These are phyloP conservation scores for Ciconia maguari DNA, from an alignment of 2,113 vertebrate genomes.

Conservation along the genomic window DNA sequence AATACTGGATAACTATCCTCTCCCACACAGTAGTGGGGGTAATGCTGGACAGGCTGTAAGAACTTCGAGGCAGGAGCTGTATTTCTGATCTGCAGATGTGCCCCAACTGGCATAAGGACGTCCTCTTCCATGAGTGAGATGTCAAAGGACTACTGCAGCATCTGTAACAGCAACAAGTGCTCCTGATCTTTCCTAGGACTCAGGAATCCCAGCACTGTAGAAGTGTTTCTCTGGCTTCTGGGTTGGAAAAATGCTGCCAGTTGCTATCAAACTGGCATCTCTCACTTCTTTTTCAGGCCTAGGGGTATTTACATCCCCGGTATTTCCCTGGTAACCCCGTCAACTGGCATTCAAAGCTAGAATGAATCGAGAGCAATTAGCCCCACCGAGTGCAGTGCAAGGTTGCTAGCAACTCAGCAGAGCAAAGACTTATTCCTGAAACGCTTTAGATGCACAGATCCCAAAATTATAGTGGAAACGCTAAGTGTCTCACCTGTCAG, in stretches of 20 bases:
- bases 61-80: background rate
- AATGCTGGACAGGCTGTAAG: background rate
- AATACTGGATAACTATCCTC: background rate
- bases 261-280: background rate
- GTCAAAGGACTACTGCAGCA: background rate
- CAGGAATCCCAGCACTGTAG: accelerated
- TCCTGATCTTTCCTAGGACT: background rate
- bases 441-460: background rate
- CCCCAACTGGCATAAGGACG: background rate
- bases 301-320: accelerated
- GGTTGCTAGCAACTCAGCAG: background rate
- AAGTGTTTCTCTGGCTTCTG: background rate
- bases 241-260: background rate
- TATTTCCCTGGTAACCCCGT: background rate
- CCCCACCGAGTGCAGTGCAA: background rate
- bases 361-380: background rate
- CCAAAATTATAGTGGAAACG: background rate
- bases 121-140: background rate
- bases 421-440: background rate
- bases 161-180: background rate
- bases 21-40: background rate
- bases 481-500: background rate
- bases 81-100: background rate
- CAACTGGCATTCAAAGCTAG: background rate
- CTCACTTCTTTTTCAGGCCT: background rate